Conservation (phyloP, 2,113 vertebrate species). For the Abramis brama region DNA sequence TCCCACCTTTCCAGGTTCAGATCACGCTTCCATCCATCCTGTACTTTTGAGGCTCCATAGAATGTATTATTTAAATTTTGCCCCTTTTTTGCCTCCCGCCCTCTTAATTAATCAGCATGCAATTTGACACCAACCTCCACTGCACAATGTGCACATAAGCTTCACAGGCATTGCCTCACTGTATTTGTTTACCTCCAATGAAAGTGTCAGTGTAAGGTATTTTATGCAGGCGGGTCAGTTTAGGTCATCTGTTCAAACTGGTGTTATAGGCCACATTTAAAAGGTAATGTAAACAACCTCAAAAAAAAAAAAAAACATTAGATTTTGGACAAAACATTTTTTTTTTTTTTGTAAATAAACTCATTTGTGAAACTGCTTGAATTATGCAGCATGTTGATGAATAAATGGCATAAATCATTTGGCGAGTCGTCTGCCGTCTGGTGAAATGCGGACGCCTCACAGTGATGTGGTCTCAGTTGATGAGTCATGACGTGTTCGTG, state of each 20-base stretch:
- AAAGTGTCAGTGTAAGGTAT: background rate
- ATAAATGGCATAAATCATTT: slow-evolving; percentile 17
- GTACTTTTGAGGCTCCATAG: background rate
- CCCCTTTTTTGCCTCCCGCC: background rate
- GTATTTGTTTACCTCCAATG: background rate
- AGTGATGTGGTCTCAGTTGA: background rate
- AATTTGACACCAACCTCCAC: background rate
- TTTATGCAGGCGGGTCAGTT: slow-evolving; percentile 1
- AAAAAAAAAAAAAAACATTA: background rate
- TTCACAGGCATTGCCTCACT: background rate
- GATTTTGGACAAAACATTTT: background rate
- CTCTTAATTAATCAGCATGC: slow-evolving; percentile 15
- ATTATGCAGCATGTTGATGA: slow-evolving; percentile 11
- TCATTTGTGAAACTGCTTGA: background rate
- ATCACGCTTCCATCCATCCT: background rate
- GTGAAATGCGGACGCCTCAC: slow-evolving; percentile 15
- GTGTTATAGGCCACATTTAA: background rate
- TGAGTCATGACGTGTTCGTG: slow-evolving; percentile 10
- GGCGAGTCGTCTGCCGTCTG: background rate
- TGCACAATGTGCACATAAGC: background rate
- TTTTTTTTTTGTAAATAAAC: background rate
- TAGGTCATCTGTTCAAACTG: background rate
- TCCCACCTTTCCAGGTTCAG: background rate
- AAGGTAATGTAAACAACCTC: background rate
- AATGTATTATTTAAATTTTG: slow-evolving; percentile 8